Evolutionary conservation across 92 coral and sea anemone species (phyloP).

Genomic region (Montipora capitata): DNA sequence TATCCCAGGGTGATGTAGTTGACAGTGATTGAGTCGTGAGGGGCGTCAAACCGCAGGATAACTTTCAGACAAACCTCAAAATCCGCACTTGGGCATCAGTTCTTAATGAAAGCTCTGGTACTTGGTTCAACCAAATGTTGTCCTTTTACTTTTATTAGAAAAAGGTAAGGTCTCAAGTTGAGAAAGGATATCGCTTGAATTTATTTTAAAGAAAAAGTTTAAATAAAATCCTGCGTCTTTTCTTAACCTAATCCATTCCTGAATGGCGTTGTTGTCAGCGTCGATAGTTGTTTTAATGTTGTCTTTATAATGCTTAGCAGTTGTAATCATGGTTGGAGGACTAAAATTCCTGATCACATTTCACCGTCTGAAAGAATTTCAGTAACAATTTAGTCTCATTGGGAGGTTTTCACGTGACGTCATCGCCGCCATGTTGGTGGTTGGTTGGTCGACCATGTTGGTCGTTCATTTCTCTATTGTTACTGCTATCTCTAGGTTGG

Average conservation of each 20-base stretch:
- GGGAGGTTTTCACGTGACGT: too few species aligned
- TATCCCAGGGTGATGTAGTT: slow-evolving; percentile 80
- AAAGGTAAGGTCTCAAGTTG: too few species aligned
- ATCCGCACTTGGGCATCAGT: slow-evolving; percentile 19
- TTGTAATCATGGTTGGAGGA: slow-evolving; percentile 81
- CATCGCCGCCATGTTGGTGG: too few species aligned
- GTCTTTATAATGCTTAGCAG: slow-evolving; percentile 73
- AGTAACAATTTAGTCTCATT: too few species aligned
- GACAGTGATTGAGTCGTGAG: slow-evolving; percentile 81
- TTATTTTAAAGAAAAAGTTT: too few species aligned
- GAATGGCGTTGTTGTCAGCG: slow-evolving; percentile 80
- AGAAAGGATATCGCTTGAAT: too few species aligned
- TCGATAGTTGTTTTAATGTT: slow-evolving; percentile 48
- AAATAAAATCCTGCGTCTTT: too few species aligned
- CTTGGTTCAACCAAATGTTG: too few species aligned
- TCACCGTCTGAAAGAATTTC: slow-evolving; percentile 54
- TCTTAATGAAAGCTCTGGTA: slow-evolving; percentile 16
- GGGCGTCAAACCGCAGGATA: slow-evolving; percentile 79
- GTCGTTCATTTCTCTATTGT: too few species aligned
- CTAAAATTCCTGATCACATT: slow-evolving; percentile 66
- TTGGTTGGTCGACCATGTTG: too few species aligned
- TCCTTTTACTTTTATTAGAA: too few species aligned
- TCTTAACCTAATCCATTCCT: slow-evolving; percentile 81
- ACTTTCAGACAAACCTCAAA: slow-evolving; percentile 84
- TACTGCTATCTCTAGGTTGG: too few species aligned